These are phyloP conservation scores for Phyllopteryx taeniolatus DNA, from an alignment of 2,113 vertebrate genomes.

Conservation along the genomic window DNA sequence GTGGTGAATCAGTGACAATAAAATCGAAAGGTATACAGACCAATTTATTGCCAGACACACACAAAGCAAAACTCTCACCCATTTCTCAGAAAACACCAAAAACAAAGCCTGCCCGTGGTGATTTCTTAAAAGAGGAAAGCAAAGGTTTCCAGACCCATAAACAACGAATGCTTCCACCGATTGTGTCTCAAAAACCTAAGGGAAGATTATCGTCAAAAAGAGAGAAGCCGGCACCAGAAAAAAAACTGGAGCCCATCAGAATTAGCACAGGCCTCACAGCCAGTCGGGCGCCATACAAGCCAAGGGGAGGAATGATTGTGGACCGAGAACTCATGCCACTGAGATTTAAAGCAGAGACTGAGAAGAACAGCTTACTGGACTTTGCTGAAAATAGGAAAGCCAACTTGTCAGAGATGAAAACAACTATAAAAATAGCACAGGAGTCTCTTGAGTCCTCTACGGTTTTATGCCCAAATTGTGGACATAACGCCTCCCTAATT, in stretches of 20 bases:
- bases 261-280: not conserved
- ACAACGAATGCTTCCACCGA: slow-evolving; percentile 11
- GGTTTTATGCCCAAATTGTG: slow-evolving; percentile 9
- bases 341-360: not conserved
- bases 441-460: slow-evolving; percentile 7
- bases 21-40: slow-evolving; percentile 2
- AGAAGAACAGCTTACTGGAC: not conserved
- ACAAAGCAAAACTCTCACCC: not conserved
- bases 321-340: slow-evolving; percentile 9
- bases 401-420: not conserved
- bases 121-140: not conserved
- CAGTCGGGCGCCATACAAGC: slow-evolving; percentile 3
- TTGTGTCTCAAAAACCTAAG: not conserved
- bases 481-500: slow-evolving; percentile 9
- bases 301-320: slow-evolving; percentile 8
- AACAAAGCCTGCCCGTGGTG: not conserved
- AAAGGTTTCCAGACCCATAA: slow-evolving; percentile 6
- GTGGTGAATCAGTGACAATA: not conserved
- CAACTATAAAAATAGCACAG: not conserved
- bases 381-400: not conserved
- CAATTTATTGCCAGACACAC: not conserved
- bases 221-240: not conserved
- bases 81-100: slow-evolving; percentile 1
- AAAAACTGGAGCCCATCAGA: not conserved
- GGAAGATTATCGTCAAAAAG: not conserved